A percentile compares a stretch with the other conserved stretches of the same genome.
Evolutionary conservation across 2,888 invertebrate species (phyloP).

Genomic region (Megamerina dolium): DNA sequence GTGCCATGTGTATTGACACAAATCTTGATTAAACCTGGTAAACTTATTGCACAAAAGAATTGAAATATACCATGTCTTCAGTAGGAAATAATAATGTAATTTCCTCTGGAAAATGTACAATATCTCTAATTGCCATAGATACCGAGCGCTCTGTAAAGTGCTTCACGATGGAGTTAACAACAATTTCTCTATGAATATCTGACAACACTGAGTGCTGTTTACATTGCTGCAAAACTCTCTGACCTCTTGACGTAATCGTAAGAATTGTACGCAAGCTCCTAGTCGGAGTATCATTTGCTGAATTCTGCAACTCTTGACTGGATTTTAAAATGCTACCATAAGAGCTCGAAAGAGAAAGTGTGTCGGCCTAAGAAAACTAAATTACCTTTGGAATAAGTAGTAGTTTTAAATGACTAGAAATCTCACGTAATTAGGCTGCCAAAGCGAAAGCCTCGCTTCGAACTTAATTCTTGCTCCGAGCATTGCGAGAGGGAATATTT

Average conservation of each 20-base stretch:
- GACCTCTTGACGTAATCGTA: neutral
- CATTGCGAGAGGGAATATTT: no score
- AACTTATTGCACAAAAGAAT: no score
- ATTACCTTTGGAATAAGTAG: no score
- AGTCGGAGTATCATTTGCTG: neutral
- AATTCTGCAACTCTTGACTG: neutral
- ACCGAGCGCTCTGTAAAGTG: neutral
- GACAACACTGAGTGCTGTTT: neutral
- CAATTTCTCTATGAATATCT: conserved; percentile 1
- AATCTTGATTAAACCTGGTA: no score
- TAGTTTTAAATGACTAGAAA: no score
- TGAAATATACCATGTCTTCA: no score
- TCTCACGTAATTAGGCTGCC: no score
- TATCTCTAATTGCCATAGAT: conserved; percentile 5
- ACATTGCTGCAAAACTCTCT: neutral
- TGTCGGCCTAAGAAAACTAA: no score
- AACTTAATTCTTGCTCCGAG: no score
- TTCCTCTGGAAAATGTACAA: conserved; percentile 1
- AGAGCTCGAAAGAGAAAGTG: neutral
- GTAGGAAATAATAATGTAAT: no score
- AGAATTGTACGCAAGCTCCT: neutral
- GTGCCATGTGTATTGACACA: no score
- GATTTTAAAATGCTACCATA: neutral
- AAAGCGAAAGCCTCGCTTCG: no score
- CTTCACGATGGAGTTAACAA: neutral